Conservation (phyloP, 2,113 vertebrate species). For the Sceloporus undulatus region DNA sequence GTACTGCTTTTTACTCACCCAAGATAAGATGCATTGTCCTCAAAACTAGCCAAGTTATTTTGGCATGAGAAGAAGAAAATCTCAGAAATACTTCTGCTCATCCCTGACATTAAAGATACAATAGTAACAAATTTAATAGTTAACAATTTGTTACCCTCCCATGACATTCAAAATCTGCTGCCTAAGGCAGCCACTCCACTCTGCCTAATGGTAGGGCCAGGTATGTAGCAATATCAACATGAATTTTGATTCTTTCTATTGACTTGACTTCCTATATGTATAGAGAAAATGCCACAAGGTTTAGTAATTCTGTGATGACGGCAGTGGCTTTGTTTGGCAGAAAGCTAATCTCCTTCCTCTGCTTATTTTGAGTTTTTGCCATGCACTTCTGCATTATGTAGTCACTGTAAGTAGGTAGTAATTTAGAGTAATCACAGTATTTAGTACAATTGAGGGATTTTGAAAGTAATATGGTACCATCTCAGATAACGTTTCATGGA, state of each 20-base stretch:
- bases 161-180: background rate
- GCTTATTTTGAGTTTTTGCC: constrained; percentile 35
- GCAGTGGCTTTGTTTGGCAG: constrained; percentile 31
- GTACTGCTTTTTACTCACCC: background rate
- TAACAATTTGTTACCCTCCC: background rate
- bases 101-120: background rate
- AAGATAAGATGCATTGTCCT: background rate
- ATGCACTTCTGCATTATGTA: constrained; percentile 26
- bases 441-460: constrained; percentile 17
- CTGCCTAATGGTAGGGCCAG: background rate
- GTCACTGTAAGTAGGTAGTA: constrained; percentile 15
- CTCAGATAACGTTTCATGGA: background rate
- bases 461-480: background rate
- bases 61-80: background rate
- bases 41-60: background rate
- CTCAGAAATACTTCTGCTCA: background rate
- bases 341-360: constrained; percentile 24
- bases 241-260: constrained; percentile 4
- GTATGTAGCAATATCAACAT: background rate
- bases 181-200: background rate
- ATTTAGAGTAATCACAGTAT: constrained; percentile 25
- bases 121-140: background rate
- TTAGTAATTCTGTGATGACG: constrained; percentile 11
- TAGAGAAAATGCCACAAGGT: constrained; percentile 30
- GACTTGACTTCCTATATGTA: background rate